Evolutionary conservation across 2,888 invertebrate species (phyloP), one percentile per base, ranked within the genome.

Genomic region (Scaptodrosophila latifasciaeformis): DNA sequence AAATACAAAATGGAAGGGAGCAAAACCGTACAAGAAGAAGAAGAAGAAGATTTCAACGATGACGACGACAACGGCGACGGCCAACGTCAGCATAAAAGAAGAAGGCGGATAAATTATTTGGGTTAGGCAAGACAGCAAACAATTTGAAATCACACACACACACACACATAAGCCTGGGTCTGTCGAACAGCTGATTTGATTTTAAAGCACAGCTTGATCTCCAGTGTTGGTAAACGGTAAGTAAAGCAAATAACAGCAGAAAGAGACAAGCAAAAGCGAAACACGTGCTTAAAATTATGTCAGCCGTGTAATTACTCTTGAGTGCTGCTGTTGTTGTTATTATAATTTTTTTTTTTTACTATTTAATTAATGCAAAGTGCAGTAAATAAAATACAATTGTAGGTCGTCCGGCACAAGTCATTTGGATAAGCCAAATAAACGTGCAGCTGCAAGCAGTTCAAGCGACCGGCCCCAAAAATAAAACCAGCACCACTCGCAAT

Each of bases 331-430:
- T 29, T 59, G 13, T 9, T 51, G 6, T 15, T 35, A 17, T 31
- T 37, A n/a, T 19, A 49, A n/a, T n/a, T n/a, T n/a, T n/a, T n/a
- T n/a, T n/a, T n/a, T n/a, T n/a, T n/a, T n/a, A n/a, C n/a, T 55
- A 67, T 79, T 78, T 72, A 72, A 72, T 72, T 72, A 72, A 72
- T 72, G 72, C 79, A 81, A 75, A 72, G 79, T 72, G 71, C 71
- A 71, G 81, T 81, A 80, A 80, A n/a, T n/a, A n/a, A n/a, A n/a
- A n/a, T n/a, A n/a, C n/a, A n/a, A n/a, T n/a, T n/a, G n/a, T n/a
- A n/a, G n/a, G n/a, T n/a, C n/a, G n/a, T n/a, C n/a, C n/a, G n/a
- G n/a, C n/a, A n/a, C n/a, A n/a, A n/a, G n/a, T n/a, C n/a, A n/a
- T n/a, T n/a, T n/a, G n/a, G n/a, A n/a, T n/a, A n/a, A n/a, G n/a